Evolutionary conservation across 2,888 invertebrate species (phyloP).

Genomic region (Scotopteryx bipunctaria): DNA sequence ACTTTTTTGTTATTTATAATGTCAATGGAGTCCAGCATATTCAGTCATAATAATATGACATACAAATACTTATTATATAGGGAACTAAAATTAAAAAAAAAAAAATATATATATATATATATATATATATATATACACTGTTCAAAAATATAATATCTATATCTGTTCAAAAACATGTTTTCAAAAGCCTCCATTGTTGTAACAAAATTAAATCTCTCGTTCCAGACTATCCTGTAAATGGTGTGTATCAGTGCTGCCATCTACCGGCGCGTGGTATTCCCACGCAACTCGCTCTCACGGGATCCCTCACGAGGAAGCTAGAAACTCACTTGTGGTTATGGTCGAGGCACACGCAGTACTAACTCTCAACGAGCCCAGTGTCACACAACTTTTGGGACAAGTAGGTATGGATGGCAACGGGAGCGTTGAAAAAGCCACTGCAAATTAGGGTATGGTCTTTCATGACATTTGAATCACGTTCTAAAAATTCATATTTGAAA

Average conservation of each 20-base stretch:
- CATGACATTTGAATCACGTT: too few relatives aligned
- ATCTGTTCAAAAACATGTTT: too few relatives aligned
- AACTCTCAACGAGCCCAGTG: conserved; percentile 73
- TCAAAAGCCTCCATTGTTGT: too few relatives aligned
- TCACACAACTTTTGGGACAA: conserved; percentile 71
- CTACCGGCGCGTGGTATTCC: conserved; percentile 84
- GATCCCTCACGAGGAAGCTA: conserved; percentile 82
- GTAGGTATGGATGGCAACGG: conserved; percentile 59
- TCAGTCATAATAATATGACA: too few relatives aligned
- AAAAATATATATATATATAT: too few relatives aligned
- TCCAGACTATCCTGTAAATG: conserved; percentile 81
- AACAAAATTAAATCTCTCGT: neutral
- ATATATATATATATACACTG: too few relatives aligned
- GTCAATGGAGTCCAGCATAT: too few relatives aligned
- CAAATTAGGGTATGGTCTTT: conserved; percentile 24
- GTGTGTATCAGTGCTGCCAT: conserved; percentile 77
- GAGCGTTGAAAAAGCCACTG: conserved; percentile 12
- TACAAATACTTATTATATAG: too few relatives aligned
- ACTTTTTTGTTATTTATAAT: too few relatives aligned
- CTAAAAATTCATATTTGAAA: neutral
- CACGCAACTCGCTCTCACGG: conserved; percentile 84
- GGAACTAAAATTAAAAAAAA: too few relatives aligned
- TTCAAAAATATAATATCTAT: too few relatives aligned
- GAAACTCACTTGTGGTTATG: conserved; percentile 84
- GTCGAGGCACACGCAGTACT: conserved; percentile 86